phyloP scores from a whole-genome alignment of 2,888 invertebrate species.

The Charanyca ferruginea region DNA sequence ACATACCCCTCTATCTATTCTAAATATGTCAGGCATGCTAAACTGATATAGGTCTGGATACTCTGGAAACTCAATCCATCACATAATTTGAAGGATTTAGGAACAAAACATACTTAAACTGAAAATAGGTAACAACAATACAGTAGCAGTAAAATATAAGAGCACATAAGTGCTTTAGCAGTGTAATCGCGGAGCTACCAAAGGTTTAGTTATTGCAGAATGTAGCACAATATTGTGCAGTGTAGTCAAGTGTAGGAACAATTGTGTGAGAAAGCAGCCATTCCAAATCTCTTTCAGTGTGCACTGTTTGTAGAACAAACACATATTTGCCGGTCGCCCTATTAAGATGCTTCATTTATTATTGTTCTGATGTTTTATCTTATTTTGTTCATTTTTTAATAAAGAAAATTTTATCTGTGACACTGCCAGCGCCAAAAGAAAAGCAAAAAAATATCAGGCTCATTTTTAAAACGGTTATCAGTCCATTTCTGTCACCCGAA shows the following conservation, averaged over 20 bases:
- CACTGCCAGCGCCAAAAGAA: not conserved
- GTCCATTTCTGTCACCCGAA: constrained; percentile 32
- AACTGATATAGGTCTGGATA: no score
- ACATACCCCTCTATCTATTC: no score
- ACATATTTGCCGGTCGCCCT: constrained; percentile 8
- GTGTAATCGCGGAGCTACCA: constrained; percentile 5
- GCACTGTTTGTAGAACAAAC: constrained; percentile 32
- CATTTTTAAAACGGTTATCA: constrained; percentile 44
- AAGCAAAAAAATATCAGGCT: constrained; percentile 4
- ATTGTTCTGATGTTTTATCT: not conserved
- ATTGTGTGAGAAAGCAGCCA: constrained; percentile 40
- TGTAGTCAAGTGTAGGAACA: constrained; percentile 33
- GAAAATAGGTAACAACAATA: no score
- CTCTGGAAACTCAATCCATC: no score
- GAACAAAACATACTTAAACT: not conserved
- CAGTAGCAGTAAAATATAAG: constrained; percentile 3
- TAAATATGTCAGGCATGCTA: no score
- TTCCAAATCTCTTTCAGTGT: constrained; percentile 39
- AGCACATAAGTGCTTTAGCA: constrained; percentile 8
- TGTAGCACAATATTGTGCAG: constrained; percentile 46
- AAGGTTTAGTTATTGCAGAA: constrained; percentile 37
- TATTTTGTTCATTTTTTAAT: not conserved
- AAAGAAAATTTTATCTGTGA: not conserved
- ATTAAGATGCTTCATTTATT: not conserved
- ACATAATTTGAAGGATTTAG: not conserved